Evolutionary conservation across 1,140 invertebrate species (phyloP), one percentile per base, ranked within the genome.

Genomic region (Hylaeus anthracinus): DNA sequence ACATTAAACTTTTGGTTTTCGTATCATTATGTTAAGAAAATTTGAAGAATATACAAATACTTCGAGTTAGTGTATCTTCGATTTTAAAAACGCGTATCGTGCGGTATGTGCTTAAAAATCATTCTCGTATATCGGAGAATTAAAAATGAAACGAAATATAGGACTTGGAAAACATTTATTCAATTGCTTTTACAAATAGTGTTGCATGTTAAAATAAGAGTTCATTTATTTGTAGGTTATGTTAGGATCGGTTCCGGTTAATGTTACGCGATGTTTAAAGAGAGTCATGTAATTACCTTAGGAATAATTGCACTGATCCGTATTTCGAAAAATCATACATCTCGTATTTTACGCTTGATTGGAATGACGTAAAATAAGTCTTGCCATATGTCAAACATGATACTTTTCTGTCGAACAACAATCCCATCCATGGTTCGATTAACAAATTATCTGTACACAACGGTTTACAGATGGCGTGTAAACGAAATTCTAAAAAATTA

Each of bases 351-450:
- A 73, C 55, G 58, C 26, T 80, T 75, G 64, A 55, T 75, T 60
- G 53, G 63, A 71, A 58, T 56, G 26, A 66, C 37, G 56, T 58
- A 56, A 81, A 77, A 78, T 80, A 77, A 74, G 64, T 83, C 53
- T 55, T 75, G 39, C 76, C 86, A 88, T 83, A 87, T 87, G 85
- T 75, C 56, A 85, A 84, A 84, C 85, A 86, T 86, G 81, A 74
- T 79, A 86, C 61, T 66, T 74, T 37, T 55, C n/a, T 26, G 26
- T 61, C 56, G 71, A 43, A 65, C 63, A 39, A 39, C 83, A 48
- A 67, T 73, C 45, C 69, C 41, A 74, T 56, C 73, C 48, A 69
- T 72, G 63, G 69, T 10, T 67, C 53, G 60, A 77, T 69, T 64
- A 64, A 41, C 56, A 10, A 70, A 61, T 73, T 72, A 84, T 76